phyloP scores from a whole-genome alignment of 2,113 vertebrate genomes.

The Pavo muticus region DNA sequence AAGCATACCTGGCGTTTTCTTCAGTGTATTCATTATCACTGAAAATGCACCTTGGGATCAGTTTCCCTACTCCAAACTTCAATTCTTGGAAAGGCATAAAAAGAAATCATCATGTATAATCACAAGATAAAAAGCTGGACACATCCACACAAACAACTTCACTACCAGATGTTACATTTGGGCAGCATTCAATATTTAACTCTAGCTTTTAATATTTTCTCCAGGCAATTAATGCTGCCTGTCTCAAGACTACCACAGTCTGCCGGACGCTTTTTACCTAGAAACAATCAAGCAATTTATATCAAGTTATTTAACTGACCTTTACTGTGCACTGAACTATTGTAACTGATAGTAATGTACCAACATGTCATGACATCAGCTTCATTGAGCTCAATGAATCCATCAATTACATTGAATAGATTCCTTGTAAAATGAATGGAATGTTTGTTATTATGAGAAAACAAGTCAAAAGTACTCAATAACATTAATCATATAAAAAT shows the following conservation, averaged over 20 bases:
- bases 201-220: background rate
- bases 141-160: background rate
- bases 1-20: background rate
- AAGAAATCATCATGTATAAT: background rate
- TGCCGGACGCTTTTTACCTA: background rate
- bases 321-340: conserved; percentile 9
- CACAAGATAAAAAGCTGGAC: background rate
- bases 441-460: conserved; percentile 22
- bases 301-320: background rate
- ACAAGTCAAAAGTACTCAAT: conserved; percentile 2
- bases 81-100: background rate
- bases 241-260: background rate
- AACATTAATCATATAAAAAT: conserved; percentile 55
- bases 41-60: background rate
- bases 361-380: background rate
- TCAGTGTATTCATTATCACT: background rate
- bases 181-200: background rate
- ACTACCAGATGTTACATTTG: conserved; percentile 6
- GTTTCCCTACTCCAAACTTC: background rate
- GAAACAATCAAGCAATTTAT: conserved; percentile 11
- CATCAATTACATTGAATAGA: conserved; percentile 12
- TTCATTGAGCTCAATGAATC: background rate
- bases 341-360: conserved; percentile 6
- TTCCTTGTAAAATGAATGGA: conserved; percentile 17
- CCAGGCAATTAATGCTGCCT: background rate